A percentile compares a stretch with the other conserved stretches of the same genome.
These are phyloP conservation scores for Eulimnadia texana DNA, from an alignment of 1,140 invertebrate species.

Conservation along the genomic window DNA sequence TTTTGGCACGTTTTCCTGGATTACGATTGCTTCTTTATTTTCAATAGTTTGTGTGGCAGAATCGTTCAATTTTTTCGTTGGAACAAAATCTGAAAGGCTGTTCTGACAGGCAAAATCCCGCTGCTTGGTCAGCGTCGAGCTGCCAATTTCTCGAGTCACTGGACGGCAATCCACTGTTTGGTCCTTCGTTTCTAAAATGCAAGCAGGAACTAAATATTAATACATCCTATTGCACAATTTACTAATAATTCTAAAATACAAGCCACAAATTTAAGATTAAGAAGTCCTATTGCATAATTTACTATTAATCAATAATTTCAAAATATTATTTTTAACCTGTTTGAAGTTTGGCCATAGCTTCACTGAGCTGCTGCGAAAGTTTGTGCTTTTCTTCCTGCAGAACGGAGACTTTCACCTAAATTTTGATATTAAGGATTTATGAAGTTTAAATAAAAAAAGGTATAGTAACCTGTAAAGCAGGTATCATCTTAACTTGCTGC, in stretches of 20 bases:
- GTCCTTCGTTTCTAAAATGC: background rate
- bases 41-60: background rate
- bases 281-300: no score
- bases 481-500: constrained; percentile 68
- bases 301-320: no score
- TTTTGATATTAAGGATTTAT: background rate
- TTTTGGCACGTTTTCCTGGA: background rate
- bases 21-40: background rate
- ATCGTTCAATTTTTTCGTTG: background rate
- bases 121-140: background rate
- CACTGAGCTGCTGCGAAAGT: constrained; percentile 38
- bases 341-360: constrained; percentile 17
- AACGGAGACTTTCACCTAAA: constrained; percentile 47
- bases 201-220: background rate
- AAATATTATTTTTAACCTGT: no score
- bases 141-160: background rate
- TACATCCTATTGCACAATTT: background rate
- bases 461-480: constrained; percentile 51
- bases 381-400: constrained; percentile 58
- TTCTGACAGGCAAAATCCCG: background rate
- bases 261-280: no score
- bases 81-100: background rate
- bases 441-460: background rate
- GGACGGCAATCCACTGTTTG: background rate
- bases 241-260: background rate